phyloP scores from a whole-genome alignment of 64 coral and sea anemone genomes.

The Pachyseris speciosa region DNA sequence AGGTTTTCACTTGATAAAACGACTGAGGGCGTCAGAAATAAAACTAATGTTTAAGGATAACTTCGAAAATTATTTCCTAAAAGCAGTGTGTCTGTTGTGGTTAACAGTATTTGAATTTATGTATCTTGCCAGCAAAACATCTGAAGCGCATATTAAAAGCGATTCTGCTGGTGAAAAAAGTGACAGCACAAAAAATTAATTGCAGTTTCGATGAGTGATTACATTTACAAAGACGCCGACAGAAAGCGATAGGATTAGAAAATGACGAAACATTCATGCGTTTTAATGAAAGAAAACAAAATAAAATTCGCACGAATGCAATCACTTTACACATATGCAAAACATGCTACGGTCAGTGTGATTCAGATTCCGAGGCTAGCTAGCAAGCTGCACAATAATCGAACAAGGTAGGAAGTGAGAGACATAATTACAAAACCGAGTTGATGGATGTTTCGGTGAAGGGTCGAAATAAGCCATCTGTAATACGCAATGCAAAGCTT shows the following conservation, averaged over 20 bases:
- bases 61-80: not conserved
- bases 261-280: not conserved
- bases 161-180: not conserved
- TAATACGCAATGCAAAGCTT: no score
- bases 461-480: no score
- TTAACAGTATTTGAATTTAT: not conserved
- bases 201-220: not conserved
- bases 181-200: not conserved
- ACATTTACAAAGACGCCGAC: not conserved
- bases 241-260: conserved; percentile 5
- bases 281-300: not conserved
- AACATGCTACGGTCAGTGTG: not conserved
- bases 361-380: not conserved
- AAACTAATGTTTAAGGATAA: not conserved
- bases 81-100: not conserved
- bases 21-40: not conserved
- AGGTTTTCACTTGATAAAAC: not conserved
- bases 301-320: not conserved
- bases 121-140: conserved; percentile 10
- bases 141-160: not conserved
- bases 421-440: no score
- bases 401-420: no score
- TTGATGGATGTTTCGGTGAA: no score
- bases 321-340: not conserved
- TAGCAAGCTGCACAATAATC: not conserved